Evolutionary conservation across 2,797 vertebrate species (phyloP).

Genomic region (Odontamblyopus lacepedii): DNA sequence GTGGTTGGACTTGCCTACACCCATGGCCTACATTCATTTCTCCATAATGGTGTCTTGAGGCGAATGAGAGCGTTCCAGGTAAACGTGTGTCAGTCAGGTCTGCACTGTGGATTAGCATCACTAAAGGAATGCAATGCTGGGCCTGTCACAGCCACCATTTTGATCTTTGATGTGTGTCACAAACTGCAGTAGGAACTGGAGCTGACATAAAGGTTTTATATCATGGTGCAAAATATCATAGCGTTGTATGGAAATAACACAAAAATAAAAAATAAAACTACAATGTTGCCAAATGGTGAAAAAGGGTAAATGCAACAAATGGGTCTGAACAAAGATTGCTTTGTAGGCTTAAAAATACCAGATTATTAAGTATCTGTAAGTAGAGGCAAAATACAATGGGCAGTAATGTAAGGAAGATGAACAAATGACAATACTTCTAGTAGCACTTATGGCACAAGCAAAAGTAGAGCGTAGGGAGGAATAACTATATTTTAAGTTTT

Average conservation of each 20-base stretch:
- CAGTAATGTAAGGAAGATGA: too few relatives aligned
- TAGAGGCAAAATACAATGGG: neutral
- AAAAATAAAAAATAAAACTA: too few relatives aligned
- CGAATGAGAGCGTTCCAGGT: constrained; percentile 43
- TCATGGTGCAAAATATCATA: neutral
- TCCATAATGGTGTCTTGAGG: constrained; percentile 31
- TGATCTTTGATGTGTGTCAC: constrained; percentile 44
- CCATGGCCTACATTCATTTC: constrained; percentile 52
- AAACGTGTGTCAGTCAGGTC: constrained; percentile 47
- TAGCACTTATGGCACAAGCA: neutral
- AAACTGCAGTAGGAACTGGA: neutral
- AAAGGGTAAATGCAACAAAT: neutral
- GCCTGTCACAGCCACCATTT: constrained; percentile 41
- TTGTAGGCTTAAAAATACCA: neutral
- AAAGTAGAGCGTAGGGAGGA: neutral
- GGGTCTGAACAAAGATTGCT: neutral
- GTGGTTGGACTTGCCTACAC: constrained; percentile 34
- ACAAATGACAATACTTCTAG: neutral
- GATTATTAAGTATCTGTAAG: neutral
- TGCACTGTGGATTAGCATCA: constrained; percentile 61
- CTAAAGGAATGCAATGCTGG: constrained; percentile 51
- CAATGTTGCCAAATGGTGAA: too few relatives aligned
- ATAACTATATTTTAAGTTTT: neutral
- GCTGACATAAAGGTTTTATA: neutral
- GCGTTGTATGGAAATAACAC: neutral